Conservation (phyloP, 2,113 vertebrate species). For the Crotalus tigris region DNA sequence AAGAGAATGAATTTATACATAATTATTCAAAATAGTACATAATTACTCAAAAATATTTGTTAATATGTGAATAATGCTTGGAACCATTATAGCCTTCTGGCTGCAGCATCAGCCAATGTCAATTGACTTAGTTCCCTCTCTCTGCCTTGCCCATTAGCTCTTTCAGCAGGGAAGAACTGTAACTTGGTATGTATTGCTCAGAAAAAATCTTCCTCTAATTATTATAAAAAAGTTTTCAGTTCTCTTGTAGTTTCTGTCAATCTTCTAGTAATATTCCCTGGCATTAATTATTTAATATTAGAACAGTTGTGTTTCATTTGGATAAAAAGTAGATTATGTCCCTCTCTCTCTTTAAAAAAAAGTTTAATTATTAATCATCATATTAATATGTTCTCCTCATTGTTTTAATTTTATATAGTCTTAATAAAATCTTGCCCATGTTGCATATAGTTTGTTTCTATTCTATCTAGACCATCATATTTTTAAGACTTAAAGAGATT, state of each 20-base stretch:
- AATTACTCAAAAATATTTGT: neutral
- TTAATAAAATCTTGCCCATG: neutral
- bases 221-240: neutral
- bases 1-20: neutral
- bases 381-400: neutral
- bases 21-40: neutral
- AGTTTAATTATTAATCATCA: neutral
- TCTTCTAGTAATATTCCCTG: neutral
- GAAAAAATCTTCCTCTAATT: neutral
- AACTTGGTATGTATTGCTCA: neutral
- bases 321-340: neutral
- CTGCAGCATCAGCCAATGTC: neutral
- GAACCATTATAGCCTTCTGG: neutral
- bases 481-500: neutral
- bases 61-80: accelerated
- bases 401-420: neutral
- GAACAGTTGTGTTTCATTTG: neutral
- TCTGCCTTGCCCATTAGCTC: neutral
- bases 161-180: neutral
- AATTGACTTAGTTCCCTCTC: neutral
- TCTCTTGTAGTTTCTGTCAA: neutral
- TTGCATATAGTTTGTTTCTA: neutral
- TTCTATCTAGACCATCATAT: neutral
- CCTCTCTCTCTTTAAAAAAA: neutral
- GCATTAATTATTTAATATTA: neutral